Percentiles rank a stretch among this genome's conserved stretches.
These are phyloP conservation scores for Octomys mimax DNA, from an alignment of 2,797 vertebrate genomes.

Conservation along the genomic window DNA sequence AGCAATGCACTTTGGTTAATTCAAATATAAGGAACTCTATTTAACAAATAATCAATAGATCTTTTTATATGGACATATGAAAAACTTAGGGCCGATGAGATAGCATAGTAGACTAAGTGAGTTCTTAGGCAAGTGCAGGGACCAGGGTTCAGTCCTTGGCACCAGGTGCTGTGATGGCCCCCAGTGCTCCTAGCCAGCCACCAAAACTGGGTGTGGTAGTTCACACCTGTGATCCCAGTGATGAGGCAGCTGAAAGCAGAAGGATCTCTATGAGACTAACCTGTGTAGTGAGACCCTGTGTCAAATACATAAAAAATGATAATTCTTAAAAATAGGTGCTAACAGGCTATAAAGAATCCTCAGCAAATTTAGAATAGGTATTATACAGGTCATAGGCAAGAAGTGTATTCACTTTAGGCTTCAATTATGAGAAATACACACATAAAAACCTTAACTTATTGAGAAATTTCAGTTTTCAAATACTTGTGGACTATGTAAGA, in stretches of 20 bases:
- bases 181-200: too few species aligned
- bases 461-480: neutral
- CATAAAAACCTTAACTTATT: neutral
- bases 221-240: too few species aligned
- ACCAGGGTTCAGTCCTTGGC: too few species aligned
- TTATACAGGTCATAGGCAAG: neutral
- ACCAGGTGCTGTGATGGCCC: too few species aligned
- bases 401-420: neutral
- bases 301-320: neutral
- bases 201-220: too few species aligned
- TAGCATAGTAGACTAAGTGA: too few species aligned
- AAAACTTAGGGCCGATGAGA: neutral
- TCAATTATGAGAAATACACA: neutral
- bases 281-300: too few species aligned
- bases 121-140: too few species aligned
- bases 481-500: neutral
- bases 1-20: neutral
- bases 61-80: neutral
- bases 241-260: too few species aligned
- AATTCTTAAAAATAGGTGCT: neutral
- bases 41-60: neutral
- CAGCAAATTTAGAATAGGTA: neutral
- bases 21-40: neutral
- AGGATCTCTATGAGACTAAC: too few species aligned
- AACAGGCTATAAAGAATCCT: neutral